phyloP scores from a whole-genome alignment of 2,888 invertebrate species.

The Epinotia nisella region DNA sequence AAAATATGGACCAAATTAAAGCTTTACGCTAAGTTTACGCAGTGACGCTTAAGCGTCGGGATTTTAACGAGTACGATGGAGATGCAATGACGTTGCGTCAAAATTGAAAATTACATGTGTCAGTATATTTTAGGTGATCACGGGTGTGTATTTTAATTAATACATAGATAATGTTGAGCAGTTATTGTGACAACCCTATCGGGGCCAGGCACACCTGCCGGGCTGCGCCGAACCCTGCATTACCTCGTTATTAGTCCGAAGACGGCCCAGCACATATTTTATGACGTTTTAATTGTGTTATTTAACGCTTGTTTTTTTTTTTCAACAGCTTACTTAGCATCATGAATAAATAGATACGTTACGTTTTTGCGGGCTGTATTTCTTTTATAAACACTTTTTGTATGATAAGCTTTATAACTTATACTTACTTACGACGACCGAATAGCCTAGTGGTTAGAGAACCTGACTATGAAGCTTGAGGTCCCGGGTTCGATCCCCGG shows the following conservation, averaged over 20 bases:
- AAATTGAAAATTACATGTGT: too few species aligned
- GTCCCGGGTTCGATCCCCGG: too few species aligned
- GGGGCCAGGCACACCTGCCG: conserved; percentile 65
- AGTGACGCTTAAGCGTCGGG: too few species aligned
- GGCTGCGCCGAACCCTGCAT: conserved; percentile 62
- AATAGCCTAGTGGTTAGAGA: too few species aligned
- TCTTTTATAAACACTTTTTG: background rate
- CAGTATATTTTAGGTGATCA: too few species aligned
- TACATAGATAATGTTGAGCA: background rate
- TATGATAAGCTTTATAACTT: background rate
- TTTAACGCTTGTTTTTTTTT: conserved; percentile 72
- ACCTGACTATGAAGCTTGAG: too few species aligned
- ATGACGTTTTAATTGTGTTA: conserved; percentile 76
- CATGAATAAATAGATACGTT: background rate
- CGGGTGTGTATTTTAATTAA: too few species aligned
- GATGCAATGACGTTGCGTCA: too few species aligned
- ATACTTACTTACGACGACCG: too few species aligned
- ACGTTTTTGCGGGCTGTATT: background rate
- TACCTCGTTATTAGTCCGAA: conserved; percentile 70
- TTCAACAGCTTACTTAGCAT: conserved; percentile 38
- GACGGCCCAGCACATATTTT: conserved; percentile 67
- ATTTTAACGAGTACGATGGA: too few species aligned
- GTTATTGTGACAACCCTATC: conserved; percentile 18
- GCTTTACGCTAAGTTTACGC: too few species aligned
- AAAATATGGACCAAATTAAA: too few species aligned